These are phyloP conservation scores for Schizopygopsis malacanthus DNA, from an alignment of 2,797 vertebrate species.

Conservation along the genomic window DNA sequence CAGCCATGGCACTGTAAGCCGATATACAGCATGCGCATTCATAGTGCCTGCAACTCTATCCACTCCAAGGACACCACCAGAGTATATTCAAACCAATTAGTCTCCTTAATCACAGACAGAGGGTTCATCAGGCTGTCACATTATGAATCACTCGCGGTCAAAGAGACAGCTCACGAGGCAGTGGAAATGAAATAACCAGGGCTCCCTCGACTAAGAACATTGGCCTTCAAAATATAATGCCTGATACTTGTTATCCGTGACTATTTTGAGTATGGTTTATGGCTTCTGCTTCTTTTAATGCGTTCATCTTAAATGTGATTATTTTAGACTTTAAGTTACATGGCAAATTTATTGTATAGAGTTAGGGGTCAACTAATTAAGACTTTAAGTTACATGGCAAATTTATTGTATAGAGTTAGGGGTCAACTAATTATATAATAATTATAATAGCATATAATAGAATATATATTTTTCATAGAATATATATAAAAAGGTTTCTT, in stretches of 20 bases:
- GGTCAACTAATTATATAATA: not conserved
- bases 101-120: constrained; percentile 55
- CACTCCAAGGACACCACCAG: constrained; percentile 57
- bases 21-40: constrained; percentile 22
- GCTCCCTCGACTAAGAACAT: constrained; percentile 6
- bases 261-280: not conserved
- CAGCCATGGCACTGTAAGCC: constrained; percentile 38
- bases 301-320: not conserved
- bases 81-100: constrained; percentile 64
- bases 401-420: not conserved
- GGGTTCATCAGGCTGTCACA: constrained; percentile 56
- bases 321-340: not conserved
- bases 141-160: constrained; percentile 45
- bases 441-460: too few relatives aligned
- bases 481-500: too few relatives aligned
- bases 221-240: constrained; percentile 23
- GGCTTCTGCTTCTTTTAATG: not conserved
- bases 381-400: not conserved
- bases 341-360: not conserved
- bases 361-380: not conserved
- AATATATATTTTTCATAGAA: too few relatives aligned
- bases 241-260: not conserved
- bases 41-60: constrained; percentile 53
- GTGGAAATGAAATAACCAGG: constrained; percentile 45
- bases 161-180: constrained; percentile 31